These are phyloP conservation scores for Tricholauxania praeusta DNA, from an alignment of 2,888 invertebrate genomes.

Conservation along the genomic window DNA sequence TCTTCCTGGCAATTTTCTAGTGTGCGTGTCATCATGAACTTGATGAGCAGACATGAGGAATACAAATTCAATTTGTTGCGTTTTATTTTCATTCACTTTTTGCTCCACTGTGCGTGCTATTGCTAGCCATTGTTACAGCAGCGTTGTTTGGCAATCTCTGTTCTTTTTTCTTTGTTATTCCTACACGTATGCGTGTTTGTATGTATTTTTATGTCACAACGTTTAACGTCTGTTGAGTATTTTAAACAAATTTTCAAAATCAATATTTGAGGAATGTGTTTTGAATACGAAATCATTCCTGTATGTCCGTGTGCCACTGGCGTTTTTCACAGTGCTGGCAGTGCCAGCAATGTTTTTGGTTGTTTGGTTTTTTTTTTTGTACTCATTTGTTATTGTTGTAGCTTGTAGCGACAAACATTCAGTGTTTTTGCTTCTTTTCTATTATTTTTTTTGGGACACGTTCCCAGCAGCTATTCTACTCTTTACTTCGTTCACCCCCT, in stretches of 20 bases:
- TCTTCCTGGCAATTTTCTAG: too few species aligned
- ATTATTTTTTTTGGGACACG: constrained; percentile 20
- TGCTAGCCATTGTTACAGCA: constrained; percentile 1
- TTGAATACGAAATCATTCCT: constrained; percentile 57
- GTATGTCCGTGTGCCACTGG: neutral
- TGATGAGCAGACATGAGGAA: too few species aligned
- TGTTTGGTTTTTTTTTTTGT: constrained; percentile 11
- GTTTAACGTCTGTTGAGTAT: constrained; percentile 48
- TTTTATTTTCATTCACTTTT: neutral
- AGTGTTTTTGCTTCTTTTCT: neutral
- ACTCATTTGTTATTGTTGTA: too few species aligned
- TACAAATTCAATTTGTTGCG: too few species aligned
- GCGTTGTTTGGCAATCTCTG: constrained; percentile 28
- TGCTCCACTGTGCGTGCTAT: constrained; percentile 26
- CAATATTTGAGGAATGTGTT: constrained; percentile 64
- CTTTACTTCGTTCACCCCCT: neutral
- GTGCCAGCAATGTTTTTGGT: neutral
- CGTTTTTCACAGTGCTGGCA: too few species aligned
- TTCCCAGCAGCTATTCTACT: constrained; percentile 1
- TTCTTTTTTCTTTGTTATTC: constrained; percentile 1
- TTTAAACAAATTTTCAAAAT: constrained; percentile 61
- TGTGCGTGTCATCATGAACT: too few species aligned
- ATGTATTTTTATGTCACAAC: neutral
- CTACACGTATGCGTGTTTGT: constrained; percentile 11
- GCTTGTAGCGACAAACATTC: constrained; percentile 17